Conservation (phyloP, 2,797 vertebrate species). For the Craterocephalus amniculus region DNA sequence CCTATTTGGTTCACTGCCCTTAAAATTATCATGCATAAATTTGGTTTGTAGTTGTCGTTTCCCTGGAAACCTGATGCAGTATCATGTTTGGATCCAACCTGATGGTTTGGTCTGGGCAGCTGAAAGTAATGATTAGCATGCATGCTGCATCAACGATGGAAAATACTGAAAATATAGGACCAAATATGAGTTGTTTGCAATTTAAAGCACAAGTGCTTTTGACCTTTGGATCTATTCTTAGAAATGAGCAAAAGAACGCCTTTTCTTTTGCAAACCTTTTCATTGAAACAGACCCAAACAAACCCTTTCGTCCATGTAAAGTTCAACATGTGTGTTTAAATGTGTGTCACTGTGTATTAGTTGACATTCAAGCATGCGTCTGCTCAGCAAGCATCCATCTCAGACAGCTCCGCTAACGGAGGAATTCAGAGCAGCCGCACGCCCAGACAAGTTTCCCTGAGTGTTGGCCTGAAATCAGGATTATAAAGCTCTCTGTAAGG, state of each 20-base stretch:
- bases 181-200: background rate
- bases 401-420: constrained; percentile 7
- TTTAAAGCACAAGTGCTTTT: background rate
- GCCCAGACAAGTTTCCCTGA: constrained; percentile 45
- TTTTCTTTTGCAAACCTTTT: constrained; percentile 4
- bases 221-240: background rate
- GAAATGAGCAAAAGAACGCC: background rate
- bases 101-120: no score
- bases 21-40: no score
- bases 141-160: background rate
- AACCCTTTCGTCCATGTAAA: constrained; percentile 25
- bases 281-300: constrained; percentile 12
- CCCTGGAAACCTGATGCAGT: no score
- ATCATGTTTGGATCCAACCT: background rate
- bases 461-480: constrained; percentile 28
- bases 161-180: background rate
- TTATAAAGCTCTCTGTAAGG: constrained; percentile 19
- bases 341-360: constrained; percentile 16
- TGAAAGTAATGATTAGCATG: background rate
- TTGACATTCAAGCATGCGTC: constrained; percentile 40
- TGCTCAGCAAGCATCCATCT: constrained; percentile 34
- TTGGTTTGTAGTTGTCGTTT: no score
- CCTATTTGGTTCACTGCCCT: no score
- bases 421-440: constrained; percentile 36
- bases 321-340: constrained; percentile 32